Base-by-base conservation (phyloP, 1,140 invertebrate species). In the Nilaparvata lugens region DNA sequence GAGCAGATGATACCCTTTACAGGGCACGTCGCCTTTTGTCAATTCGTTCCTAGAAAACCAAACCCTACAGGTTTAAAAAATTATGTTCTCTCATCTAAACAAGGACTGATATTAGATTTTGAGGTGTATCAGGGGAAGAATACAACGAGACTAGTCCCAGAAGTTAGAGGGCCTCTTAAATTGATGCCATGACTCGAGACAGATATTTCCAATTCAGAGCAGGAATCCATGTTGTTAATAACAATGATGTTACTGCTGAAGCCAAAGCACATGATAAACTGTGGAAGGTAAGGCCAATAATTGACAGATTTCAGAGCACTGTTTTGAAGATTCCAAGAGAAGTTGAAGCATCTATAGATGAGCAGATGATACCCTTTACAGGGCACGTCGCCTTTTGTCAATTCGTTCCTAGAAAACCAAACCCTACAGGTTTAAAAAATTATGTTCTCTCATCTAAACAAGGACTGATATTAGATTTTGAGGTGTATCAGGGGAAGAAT, bases 381-480 rank as follows among this genome's bases (percentile, higher is more conserved):
- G n/a, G n/a, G n/a, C n/a, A n/a, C n/a, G 67, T 61, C 60, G 59
- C 42, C 38, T 52, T 67, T 23, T 2, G 59, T 6, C 64, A 67
- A 45, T 61, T 52, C 62, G 63, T 67, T 6, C 61, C 23, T 40
- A 63, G 62, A 23, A 68, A 64, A 59, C 67, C 66, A n/a, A n/a
- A n/a, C n/a, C n/a, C n/a, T n/a, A n/a, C n/a, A n/a, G n/a, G n/a
- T n/a, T n/a, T n/a, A n/a, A 68, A 28, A 64, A 68, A 62, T 52
- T 66, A 62, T 62, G 63, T 66, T 1, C 14, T 63, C 13, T 66
- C 65, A 14, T 63, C 60, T 13, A 55, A 40, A 16, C 35, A 58
- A n/a, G 63, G 66, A 16, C 25, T 66, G 11, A 67, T 70, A 48
- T 23, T 65, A 23, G 65, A 68, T 57, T 68, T 68, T 57, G 61